Percentiles rank a stretch among this genome's conserved stretches.
Conservation (phyloP, 2,113 vertebrate genomes). For the Desmodus rotundus region DNA sequence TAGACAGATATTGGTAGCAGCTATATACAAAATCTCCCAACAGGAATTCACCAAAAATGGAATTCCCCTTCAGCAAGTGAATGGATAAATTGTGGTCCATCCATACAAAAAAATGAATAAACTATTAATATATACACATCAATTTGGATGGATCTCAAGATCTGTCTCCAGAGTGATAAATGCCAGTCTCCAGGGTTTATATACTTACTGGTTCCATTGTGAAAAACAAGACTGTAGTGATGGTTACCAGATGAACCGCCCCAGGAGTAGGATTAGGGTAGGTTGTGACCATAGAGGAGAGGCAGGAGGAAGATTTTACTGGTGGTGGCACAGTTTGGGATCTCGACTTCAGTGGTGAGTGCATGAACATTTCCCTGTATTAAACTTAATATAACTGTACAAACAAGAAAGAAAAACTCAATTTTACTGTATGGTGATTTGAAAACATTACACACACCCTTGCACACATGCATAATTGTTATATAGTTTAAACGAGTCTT, state of each 20-base stretch:
- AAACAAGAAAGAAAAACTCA: background rate
- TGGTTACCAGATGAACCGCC: background rate
- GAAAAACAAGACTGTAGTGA: background rate
- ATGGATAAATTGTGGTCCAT: background rate
- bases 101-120: background rate
- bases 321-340: background rate
- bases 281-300: background rate
- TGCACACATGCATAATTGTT: background rate
- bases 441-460: background rate
- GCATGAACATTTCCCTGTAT: background rate
- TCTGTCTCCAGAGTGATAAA: background rate
- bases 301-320: background rate
- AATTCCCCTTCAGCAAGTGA: background rate
- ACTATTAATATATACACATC: background rate
- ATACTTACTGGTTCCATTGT: background rate
- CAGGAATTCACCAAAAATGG: background rate
- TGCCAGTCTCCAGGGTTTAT: background rate
- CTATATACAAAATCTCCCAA: background rate
- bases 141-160: background rate
- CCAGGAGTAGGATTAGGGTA: rapidly evolving
- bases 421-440: background rate
- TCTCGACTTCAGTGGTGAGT: background rate
- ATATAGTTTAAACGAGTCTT: background rate
- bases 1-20: background rate
- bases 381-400: background rate